A percentile compares a stretch with the other conserved stretches of the same genome.
These are phyloP conservation scores for Bombus picipes DNA, from an alignment of 1,140 invertebrate genomes.

Conservation along the genomic window DNA sequence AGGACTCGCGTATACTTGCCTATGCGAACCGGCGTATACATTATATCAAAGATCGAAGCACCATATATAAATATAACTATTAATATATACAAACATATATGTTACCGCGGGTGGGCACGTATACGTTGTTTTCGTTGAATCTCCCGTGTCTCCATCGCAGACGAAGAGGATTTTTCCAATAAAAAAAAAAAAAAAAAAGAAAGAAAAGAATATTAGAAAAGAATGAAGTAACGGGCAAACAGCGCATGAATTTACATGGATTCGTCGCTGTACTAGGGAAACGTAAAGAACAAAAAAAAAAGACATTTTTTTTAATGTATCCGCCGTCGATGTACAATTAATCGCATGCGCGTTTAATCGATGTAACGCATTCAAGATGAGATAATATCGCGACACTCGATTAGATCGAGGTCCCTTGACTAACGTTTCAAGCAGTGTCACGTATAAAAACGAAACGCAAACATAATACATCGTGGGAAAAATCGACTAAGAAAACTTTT, in stretches of 20 bases:
- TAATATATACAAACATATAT: slow-evolving; percentile 29
- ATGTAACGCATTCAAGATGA: slow-evolving; percentile 18
- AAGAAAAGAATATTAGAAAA: not conserved
- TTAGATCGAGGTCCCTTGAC: not conserved
- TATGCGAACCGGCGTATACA: slow-evolving; percentile 22
- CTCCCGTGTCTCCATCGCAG: not conserved
- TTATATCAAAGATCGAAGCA: slow-evolving; percentile 12
- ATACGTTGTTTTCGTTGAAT: slow-evolving; percentile 1
- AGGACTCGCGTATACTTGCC: slow-evolving; percentile 15
- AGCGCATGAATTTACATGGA: slow-evolving; percentile 5
- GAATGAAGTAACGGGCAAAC: not conserved
- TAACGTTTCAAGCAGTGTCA: not conserved
- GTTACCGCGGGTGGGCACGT: slow-evolving; percentile 17
- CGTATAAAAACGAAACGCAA: not conserved
- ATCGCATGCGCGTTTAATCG: slow-evolving; percentile 33
- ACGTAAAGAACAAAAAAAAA: not conserved
- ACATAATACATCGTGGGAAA: not conserved
- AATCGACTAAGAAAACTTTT: slow-evolving; percentile 1
- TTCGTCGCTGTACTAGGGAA: slow-evolving; percentile 47
- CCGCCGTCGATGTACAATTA: slow-evolving; percentile 37
- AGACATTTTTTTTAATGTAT: slow-evolving; percentile 28
- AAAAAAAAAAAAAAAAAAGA: not conserved
- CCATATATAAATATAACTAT: slow-evolving; percentile 26
- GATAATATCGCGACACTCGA: slow-evolving; percentile 13
- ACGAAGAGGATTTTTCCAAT: not conserved